phyloP scores from a whole-genome alignment of 2,797 vertebrate genomes.

The Mus minutoides region DNA sequence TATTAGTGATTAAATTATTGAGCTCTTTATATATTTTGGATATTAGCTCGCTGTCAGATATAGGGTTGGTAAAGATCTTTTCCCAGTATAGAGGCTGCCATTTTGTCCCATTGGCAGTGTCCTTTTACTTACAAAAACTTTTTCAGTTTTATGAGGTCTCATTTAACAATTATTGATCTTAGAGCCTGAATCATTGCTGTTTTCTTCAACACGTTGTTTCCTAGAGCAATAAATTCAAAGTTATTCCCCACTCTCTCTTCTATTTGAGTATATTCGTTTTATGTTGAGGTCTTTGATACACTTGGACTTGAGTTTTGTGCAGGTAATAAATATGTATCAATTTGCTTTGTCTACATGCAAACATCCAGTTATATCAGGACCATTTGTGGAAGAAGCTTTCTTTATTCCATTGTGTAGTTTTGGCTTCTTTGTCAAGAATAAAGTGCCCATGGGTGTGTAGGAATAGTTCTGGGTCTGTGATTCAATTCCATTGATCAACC shows the following conservation, averaged over 20 bases:
- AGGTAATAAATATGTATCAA: not conserved
- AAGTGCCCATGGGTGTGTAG: not conserved
- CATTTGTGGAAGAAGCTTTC: not conserved
- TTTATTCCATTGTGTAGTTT: not conserved
- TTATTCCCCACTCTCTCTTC: not conserved
- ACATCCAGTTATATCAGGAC: not conserved
- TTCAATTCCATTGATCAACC: not conserved
- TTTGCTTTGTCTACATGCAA: not conserved
- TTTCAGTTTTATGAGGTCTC: not conserved
- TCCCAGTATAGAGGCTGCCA: not conserved
- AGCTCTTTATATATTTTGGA: not conserved
- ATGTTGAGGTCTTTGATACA: not conserved
- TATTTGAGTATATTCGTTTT: not conserved
- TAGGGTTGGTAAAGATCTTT: not conserved
- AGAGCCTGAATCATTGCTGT: not conserved
- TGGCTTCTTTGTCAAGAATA: not conserved
- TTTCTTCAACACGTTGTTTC: not conserved
- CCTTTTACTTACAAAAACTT: not conserved
- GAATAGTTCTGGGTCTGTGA: not conserved
- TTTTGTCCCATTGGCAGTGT: not conserved
- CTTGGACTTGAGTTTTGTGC: not conserved
- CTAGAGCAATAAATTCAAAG: not conserved
- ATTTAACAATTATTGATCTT: not conserved
- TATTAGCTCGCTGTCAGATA: not conserved
- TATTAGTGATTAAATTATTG: not conserved